Evolutionary conservation across 2,113 vertebrate species (phyloP).

Genomic region (Globicephala melas): DNA sequence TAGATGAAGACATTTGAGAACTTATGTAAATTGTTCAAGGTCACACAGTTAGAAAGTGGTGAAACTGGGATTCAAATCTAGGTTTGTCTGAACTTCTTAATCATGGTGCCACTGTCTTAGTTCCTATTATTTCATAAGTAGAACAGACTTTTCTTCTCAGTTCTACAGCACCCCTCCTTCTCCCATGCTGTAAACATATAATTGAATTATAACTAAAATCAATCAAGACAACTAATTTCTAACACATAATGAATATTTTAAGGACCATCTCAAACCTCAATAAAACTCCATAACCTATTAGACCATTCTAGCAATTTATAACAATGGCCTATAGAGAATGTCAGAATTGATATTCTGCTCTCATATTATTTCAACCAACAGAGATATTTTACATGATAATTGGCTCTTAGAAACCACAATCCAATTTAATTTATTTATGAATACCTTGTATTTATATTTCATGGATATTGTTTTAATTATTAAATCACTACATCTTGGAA

Average conservation of each 20-base stretch:
- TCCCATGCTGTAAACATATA: slow-evolving; percentile 45
- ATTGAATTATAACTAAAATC: slow-evolving; percentile 59
- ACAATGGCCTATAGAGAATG: slow-evolving; percentile 43
- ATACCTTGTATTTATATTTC: slow-evolving; percentile 64
- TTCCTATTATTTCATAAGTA: slow-evolving; percentile 24
- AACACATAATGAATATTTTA: slow-evolving; percentile 65
- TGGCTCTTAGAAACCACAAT: slow-evolving; percentile 60
- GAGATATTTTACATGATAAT: slow-evolving; percentile 55
- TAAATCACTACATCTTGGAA: slow-evolving; percentile 63
- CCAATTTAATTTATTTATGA: slow-evolving; percentile 69
- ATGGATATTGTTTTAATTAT: slow-evolving; percentile 67
- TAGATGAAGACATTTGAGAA: background rate
- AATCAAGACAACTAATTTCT: slow-evolving; percentile 58
- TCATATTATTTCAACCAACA: slow-evolving; percentile 48
- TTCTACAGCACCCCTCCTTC: background rate
- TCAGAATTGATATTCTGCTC: slow-evolving; percentile 54
- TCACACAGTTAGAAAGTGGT: background rate
- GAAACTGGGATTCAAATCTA: background rate
- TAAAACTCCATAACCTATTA: slow-evolving; percentile 52
- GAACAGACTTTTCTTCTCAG: background rate
- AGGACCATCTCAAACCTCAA: slow-evolving; percentile 40
- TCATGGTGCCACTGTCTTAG: background rate
- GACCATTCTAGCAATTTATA: slow-evolving; percentile 58
- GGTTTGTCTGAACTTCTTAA: background rate
- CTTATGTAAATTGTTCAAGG: background rate